These are phyloP conservation scores for Meleagris gallopavo DNA, from an alignment of 2,113 vertebrate species.

Conservation along the genomic window DNA sequence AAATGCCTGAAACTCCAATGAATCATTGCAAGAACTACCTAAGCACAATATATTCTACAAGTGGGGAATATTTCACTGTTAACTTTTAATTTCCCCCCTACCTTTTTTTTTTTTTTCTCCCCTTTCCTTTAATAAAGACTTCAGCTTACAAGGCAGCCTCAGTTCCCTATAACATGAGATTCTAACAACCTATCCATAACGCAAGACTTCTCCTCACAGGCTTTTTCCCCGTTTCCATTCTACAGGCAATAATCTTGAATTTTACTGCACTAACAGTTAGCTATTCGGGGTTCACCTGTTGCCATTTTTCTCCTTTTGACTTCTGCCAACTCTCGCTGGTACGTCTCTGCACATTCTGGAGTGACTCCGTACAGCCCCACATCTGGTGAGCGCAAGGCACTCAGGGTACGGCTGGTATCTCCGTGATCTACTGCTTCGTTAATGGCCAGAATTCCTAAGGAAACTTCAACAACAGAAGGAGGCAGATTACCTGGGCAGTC, in stretches of 20 bases:
- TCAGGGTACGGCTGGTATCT: constrained; percentile 83
- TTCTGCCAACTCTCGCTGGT: constrained; percentile 87
- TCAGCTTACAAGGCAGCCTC: not conserved
- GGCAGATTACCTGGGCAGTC: not conserved
- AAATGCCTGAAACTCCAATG: not conserved
- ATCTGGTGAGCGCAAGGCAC: constrained; percentile 84
- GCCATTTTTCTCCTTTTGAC: constrained; percentile 81
- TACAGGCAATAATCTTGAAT: not conserved
- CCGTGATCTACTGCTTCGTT: constrained; percentile 89
- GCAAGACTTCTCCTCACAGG: not conserved
- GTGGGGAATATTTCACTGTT: not conserved
- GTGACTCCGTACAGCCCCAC: constrained; percentile 93
- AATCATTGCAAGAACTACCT: not conserved
- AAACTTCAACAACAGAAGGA: constrained; percentile 79
- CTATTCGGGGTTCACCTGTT: constrained; percentile 77
- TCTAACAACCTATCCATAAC: not conserved
- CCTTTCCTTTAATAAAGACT: not conserved
- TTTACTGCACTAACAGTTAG: not conserved
- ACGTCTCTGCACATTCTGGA: constrained; percentile 88
- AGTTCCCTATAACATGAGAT: not conserved
- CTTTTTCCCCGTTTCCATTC: not conserved
- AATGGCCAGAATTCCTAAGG: constrained; percentile 89
- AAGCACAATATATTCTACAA: not conserved
- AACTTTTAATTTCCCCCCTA: not conserved
- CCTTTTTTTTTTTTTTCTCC: not conserved